Percentiles rank a stretch among this genome's conserved stretches.
Evolutionary conservation across 2,113 vertebrate species (phyloP).

Genomic region (Boulengeromyrus knoepffleri): DNA sequence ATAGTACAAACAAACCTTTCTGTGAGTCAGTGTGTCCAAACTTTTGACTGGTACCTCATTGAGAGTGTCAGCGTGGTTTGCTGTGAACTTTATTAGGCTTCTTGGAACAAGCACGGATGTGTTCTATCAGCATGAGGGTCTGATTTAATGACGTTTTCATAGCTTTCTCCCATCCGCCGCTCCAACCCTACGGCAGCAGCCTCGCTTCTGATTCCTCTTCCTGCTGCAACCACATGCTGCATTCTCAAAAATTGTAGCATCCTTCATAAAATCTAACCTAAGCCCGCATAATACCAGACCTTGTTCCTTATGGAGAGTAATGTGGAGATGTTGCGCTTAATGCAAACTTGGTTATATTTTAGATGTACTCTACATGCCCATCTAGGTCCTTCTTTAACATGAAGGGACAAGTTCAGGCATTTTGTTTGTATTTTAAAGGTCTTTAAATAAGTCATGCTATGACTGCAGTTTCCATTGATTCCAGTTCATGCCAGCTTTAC

Average conservation of each 20-base stretch:
- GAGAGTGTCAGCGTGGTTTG: background rate
- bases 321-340: background rate
- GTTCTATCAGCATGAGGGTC: background rate
- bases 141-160: background rate
- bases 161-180: background rate
- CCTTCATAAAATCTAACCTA: background rate
- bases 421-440: background rate
- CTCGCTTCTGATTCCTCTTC: background rate
- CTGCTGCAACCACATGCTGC: background rate
- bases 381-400: background rate
- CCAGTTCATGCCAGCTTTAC: background rate
- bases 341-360: background rate
- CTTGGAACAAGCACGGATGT: background rate
- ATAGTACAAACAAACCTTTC: background rate
- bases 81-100: background rate
- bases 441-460: background rate
- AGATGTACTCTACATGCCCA: background rate
- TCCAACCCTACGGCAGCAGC: background rate
- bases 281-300: background rate
- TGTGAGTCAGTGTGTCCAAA: background rate
- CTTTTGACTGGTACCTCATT: background rate
- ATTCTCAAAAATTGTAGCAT: background rate
- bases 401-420: background rate
- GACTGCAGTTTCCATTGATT: background rate
- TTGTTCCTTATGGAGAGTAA: background rate